Conservation (phyloP, 2,113 vertebrate species). For the Felis catus region DNA sequence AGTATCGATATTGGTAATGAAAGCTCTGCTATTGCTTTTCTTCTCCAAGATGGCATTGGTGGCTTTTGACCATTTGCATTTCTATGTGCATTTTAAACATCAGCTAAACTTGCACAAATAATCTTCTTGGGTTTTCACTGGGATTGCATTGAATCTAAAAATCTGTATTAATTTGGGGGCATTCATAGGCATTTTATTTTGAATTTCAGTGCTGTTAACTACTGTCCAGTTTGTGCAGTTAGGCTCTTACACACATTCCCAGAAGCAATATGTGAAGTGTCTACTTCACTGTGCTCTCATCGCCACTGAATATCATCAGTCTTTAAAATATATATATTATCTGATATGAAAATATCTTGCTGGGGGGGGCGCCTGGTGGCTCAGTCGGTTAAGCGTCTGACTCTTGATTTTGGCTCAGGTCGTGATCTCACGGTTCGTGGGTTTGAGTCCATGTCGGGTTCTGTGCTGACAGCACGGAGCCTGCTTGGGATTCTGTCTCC, state of each 20-base stretch:
- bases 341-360: background rate
- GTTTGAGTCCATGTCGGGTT: too few relatives aligned
- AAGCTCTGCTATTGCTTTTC: background rate
- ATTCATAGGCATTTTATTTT: background rate
- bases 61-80: constrained; percentile 4
- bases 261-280: background rate
- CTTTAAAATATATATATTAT: background rate
- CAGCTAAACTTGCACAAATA: background rate
- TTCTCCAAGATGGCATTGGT: background rate
- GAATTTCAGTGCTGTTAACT: constrained; percentile 12
- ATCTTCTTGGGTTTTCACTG: background rate
- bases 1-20: background rate
- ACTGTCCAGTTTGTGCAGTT: background rate
- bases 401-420: too few relatives aligned
- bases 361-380: too few relatives aligned
- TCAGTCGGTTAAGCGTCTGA: too few relatives aligned
- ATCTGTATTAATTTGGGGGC: background rate
- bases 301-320: background rate
- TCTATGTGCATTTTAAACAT: background rate
- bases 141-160: background rate
- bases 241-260: background rate
- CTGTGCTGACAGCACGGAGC: too few relatives aligned
- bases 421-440: too few relatives aligned
- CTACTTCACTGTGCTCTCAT: background rate
- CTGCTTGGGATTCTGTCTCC: too few relatives aligned